phyloP scores from a whole-genome alignment of 2,888 invertebrate species.

The Drosophila conformis region DNA sequence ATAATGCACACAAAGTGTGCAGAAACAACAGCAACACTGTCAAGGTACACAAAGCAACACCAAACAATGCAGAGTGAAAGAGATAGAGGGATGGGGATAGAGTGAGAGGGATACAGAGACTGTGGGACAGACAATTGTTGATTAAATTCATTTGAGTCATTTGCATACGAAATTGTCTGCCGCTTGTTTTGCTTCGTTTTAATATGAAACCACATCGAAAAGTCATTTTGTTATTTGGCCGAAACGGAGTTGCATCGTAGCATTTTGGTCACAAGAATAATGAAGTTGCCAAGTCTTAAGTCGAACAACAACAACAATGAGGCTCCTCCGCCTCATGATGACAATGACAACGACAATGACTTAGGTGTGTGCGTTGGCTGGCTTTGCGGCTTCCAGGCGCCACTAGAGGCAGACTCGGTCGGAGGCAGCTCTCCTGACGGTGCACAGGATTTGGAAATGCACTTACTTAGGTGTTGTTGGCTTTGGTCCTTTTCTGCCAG shows the following conservation, averaged over 20 bases:
- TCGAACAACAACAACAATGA: slow-evolving; percentile 54
- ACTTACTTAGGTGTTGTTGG: slow-evolving; percentile 69
- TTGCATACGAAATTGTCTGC: slow-evolving; percentile 75
- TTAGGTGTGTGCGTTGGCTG: slow-evolving; percentile 58
- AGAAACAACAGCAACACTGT: slow-evolving; percentile 25
- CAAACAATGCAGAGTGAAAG: background rate
- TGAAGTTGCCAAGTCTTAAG: slow-evolving; percentile 78
- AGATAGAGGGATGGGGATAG: background rate
- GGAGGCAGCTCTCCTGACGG: background rate
- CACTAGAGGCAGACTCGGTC: slow-evolving; percentile 13
- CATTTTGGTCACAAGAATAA: slow-evolving; percentile 71
- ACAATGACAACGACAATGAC: slow-evolving; percentile 55
- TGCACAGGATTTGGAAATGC: slow-evolving; percentile 52
- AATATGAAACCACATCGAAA: slow-evolving; percentile 76
- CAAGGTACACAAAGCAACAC: slow-evolving; percentile 20
- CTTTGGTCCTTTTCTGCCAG: slow-evolving; percentile 25
- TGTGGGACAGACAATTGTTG: slow-evolving; percentile 66
- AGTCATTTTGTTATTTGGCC: slow-evolving; percentile 62
- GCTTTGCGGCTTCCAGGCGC: slow-evolving; percentile 46
- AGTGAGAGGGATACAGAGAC: slow-evolving; percentile 5
- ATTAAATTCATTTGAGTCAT: slow-evolving; percentile 79
- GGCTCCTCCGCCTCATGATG: slow-evolving; percentile 5
- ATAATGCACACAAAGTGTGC: slow-evolving; percentile 67
- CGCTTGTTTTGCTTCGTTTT: slow-evolving; percentile 34
- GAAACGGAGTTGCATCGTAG: slow-evolving; percentile 21